Evolutionary conservation across 2,113 vertebrate species (phyloP).

Genomic region (Cyanocitta stelleri): DNA sequence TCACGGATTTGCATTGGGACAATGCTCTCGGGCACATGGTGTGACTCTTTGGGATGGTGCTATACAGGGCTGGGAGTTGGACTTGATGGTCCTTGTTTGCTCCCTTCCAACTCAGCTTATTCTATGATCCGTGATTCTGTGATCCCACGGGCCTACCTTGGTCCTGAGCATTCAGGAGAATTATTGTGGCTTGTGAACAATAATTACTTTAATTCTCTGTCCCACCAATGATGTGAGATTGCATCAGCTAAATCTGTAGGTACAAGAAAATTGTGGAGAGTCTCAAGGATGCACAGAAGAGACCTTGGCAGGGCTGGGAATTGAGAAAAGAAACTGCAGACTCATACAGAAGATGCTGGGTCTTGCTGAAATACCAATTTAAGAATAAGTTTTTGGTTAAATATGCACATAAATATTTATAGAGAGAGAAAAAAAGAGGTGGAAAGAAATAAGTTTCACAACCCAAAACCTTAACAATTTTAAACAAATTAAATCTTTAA

Average conservation of each 20-base stretch:
- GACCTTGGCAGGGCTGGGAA: background rate
- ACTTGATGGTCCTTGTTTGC: background rate
- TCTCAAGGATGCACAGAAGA: background rate
- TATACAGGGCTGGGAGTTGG: background rate
- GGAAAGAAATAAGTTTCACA: background rate
- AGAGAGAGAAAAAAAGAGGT: background rate
- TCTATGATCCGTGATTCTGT: background rate
- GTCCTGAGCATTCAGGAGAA: background rate
- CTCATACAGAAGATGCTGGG: background rate
- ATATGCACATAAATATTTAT: background rate
- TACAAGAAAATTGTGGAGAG: background rate
- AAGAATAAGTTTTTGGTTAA: background rate
- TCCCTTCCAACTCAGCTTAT: background rate
- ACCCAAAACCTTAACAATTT: background rate
- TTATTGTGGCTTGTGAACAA: rapidly evolving
- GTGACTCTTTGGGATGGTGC: background rate
- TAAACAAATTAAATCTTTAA: slow-evolving; percentile 2
- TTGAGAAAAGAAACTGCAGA: background rate
- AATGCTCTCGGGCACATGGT: rapidly evolving
- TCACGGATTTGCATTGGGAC: background rate
- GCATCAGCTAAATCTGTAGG: background rate
- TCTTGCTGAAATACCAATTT: background rate
- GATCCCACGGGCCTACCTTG: background rate
- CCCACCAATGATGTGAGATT: background rate
- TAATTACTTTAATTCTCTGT: background rate